phyloP scores from a whole-genome alignment of 1,140 invertebrate genomes.

The Cydia pomonella region DNA sequence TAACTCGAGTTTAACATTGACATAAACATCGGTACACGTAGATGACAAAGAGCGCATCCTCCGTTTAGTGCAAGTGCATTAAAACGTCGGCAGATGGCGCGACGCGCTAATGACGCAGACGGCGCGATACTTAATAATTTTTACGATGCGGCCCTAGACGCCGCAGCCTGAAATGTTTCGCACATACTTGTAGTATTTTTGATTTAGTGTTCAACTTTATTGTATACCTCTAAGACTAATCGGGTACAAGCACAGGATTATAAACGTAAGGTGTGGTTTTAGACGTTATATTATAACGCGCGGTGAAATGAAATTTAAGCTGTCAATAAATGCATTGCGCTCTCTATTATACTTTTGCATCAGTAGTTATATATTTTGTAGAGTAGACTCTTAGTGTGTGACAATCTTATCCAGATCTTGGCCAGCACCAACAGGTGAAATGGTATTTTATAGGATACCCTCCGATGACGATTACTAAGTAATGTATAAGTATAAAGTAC shows the following conservation, averaged over 20 bases:
- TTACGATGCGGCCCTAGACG: constrained; percentile 57
- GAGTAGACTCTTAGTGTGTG: too few relatives aligned
- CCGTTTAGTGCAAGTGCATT: constrained; percentile 34
- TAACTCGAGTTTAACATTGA: not conserved
- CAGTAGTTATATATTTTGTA: too few relatives aligned
- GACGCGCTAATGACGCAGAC: constrained; percentile 62
- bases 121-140: constrained; percentile 71
- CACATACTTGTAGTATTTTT: constrained; percentile 28
- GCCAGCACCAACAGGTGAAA: too few relatives aligned
- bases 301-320: too few relatives aligned
- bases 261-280: not conserved
- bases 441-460: too few relatives aligned
- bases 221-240: not conserved
- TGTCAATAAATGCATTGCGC: too few relatives aligned
- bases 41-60: constrained; percentile 18
- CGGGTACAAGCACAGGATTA: not conserved
- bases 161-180: constrained; percentile 26
- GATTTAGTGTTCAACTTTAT: constrained; percentile 6
- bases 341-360: too few relatives aligned
- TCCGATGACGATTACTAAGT: too few relatives aligned
- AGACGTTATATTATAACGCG: not conserved
- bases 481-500: too few relatives aligned
- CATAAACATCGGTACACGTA: not conserved
- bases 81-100: constrained; percentile 63
- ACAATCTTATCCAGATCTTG: too few relatives aligned